Conservation (phyloP, 1,140 invertebrate genomes). For the Pseudomyrmex dendroicus region DNA sequence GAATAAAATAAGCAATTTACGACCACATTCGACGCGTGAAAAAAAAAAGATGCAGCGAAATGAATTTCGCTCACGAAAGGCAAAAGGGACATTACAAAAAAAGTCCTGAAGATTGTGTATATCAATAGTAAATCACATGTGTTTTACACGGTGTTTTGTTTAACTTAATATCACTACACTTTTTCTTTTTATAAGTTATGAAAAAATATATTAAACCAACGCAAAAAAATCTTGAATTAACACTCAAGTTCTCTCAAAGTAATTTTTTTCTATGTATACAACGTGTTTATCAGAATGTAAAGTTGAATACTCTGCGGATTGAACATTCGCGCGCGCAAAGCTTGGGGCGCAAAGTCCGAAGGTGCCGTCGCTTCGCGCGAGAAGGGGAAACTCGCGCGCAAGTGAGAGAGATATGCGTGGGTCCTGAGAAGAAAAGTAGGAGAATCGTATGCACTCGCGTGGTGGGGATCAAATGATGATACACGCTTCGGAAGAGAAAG, state of each 20-base stretch:
- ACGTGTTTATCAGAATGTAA: background rate
- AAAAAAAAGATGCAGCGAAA: constrained; percentile 6
- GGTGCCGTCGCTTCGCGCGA: background rate
- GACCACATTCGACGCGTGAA: constrained; percentile 20
- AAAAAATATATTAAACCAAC: no score
- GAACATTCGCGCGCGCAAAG: background rate
- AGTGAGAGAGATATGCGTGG: background rate
- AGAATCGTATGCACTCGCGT: constrained; percentile 36
- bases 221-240: no score
- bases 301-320: background rate
- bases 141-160: no score
- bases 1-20: constrained; percentile 60
- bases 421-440: constrained; percentile 19
- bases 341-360: no score
- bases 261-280: no score
- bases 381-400: background rate
- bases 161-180: no score
- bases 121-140: no score
- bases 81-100: background rate
- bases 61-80: background rate
- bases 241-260: no score
- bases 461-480: constrained; percentile 46
- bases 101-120: background rate
- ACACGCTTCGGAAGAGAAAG: constrained; percentile 8
- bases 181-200: no score